Conservation (phyloP, 2,888 invertebrate genomes). For the Leptopterna dolabrata region DNA sequence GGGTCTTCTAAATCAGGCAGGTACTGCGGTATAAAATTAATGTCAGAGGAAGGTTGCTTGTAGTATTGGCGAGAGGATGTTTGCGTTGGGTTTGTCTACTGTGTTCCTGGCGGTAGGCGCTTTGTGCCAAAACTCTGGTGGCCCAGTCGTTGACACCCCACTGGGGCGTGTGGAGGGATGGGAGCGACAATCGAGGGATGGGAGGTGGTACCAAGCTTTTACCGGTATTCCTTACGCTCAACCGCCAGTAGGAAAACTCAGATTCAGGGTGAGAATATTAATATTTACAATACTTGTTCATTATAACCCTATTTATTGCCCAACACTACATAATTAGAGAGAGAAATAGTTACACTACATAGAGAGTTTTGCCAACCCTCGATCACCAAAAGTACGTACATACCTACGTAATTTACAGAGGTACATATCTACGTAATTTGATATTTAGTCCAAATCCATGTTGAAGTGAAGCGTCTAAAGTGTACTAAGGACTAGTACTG, state of each 20-base stretch:
- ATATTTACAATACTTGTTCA: too few species aligned
- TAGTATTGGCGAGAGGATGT: neutral
- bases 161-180: neutral
- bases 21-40: neutral
- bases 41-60: neutral
- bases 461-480: too few species aligned
- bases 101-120: neutral
- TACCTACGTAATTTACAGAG: too few species aligned
- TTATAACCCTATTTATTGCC: too few species aligned
- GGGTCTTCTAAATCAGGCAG: too few species aligned
- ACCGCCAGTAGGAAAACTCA: constrained; percentile 11
- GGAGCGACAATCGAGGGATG: neutral
- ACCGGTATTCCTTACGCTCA: neutral
- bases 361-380: too few species aligned
- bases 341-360: neutral
- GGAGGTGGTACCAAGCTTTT: neutral
- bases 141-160: neutral
- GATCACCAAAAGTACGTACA: too few species aligned
- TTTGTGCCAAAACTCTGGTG: neutral
- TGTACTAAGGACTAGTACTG: too few species aligned
- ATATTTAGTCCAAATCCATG: too few species aligned
- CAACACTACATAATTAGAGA: too few species aligned
- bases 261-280: neutral
- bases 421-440: too few species aligned
- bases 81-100: neutral